phyloP scores from a whole-genome alignment of 2,797 vertebrate genomes.

The Aeoliscus strigatus region DNA sequence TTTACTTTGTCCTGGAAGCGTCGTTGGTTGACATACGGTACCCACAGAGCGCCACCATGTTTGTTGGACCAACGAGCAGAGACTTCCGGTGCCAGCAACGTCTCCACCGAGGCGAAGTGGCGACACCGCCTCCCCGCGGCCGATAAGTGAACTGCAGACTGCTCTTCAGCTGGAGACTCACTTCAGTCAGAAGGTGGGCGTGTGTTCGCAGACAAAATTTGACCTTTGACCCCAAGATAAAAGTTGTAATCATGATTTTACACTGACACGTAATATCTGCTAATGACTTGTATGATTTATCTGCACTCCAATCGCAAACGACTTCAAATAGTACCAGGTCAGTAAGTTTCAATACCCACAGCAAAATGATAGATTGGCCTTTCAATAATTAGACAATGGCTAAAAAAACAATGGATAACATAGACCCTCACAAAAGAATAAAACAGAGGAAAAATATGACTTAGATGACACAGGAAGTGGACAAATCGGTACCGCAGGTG shows the following conservation, averaged over 20 bases:
- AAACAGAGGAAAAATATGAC: background rate
- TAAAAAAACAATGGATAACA: background rate
- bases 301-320: too few species aligned
- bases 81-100: slow-evolving; percentile 39
- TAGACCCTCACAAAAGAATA: background rate
- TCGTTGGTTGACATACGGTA: slow-evolving; percentile 37
- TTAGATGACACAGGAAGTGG: slow-evolving; percentile 7
- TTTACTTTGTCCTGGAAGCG: background rate
- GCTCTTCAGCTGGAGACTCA: too few species aligned
- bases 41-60: slow-evolving; percentile 60
- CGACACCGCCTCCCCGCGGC: slow-evolving; percentile 54
- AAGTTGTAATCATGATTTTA: too few species aligned
- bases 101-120: accelerated
- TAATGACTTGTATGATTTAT: too few species aligned
- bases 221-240: background rate
- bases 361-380: slow-evolving; percentile 1
- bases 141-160: background rate
- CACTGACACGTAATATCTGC: too few species aligned
- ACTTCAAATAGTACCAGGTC: too few species aligned
- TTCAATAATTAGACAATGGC: slow-evolving; percentile 1
- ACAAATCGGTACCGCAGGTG: background rate
- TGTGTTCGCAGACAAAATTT: background rate
- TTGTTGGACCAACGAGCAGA: slow-evolving; percentile 44
- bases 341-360: too few species aligned
- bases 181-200: background rate